These are phyloP conservation scores for Nephila pilipes DNA, from an alignment of 1,140 invertebrate species.

Conservation along the genomic window DNA sequence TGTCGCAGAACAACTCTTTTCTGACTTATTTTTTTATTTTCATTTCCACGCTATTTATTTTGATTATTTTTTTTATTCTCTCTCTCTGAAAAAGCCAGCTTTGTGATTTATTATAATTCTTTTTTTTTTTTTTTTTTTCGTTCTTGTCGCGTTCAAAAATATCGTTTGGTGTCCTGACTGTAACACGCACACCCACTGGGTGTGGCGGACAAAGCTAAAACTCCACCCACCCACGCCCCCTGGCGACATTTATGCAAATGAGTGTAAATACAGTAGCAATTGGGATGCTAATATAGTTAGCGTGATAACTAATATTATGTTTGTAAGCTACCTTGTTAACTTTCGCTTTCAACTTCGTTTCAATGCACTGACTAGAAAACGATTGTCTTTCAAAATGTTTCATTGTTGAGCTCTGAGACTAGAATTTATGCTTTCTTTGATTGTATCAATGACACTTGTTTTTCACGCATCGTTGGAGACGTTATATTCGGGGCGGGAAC, in stretches of 20 bases:
- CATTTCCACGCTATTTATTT: neutral
- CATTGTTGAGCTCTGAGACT: neutral
- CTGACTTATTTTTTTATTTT: neutral
- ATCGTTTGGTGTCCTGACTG: constrained; percentile 55
- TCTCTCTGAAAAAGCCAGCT: neutral
- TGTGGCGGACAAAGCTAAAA: constrained; percentile 66
- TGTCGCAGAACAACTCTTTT: constrained; percentile 48
- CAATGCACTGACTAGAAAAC: neutral
- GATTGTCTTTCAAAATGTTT: neutral
- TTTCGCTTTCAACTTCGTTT: neutral
- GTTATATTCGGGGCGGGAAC: constrained; percentile 46
- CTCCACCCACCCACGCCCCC: constrained; percentile 66
- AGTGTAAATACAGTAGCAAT: constrained; percentile 72
- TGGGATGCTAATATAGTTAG: constrained; percentile 67
- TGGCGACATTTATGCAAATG: constrained; percentile 75
- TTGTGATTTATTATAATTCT: constrained; percentile 15
- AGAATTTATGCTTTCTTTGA: constrained; percentile 25
- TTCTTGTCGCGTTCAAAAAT: constrained; percentile 43
- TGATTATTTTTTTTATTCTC: constrained; percentile 33
- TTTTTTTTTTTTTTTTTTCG: constrained; percentile 3
- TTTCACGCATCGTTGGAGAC: constrained; percentile 37
- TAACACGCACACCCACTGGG: constrained; percentile 57
- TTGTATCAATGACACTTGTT: constrained; percentile 32
- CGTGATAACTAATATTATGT: constrained; percentile 72
- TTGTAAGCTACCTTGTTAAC: constrained; percentile 15